Evolutionary conservation across 1,140 invertebrate genomes (phyloP).

Genomic region (Zaprionus taronus): DNA sequence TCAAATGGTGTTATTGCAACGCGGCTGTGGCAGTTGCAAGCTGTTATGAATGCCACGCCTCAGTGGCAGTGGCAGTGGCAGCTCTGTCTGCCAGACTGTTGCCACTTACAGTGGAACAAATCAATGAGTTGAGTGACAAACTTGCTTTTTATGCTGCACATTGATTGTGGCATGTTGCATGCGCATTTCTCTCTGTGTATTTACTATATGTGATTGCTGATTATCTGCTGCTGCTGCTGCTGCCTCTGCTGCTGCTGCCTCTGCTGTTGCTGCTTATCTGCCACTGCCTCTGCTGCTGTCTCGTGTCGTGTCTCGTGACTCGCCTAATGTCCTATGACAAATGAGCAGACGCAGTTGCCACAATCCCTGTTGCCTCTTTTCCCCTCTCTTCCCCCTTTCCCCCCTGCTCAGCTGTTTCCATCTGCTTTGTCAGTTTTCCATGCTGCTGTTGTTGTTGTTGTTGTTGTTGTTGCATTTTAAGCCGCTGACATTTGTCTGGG

Average conservation of each 20-base stretch:
- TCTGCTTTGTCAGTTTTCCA: conserved; percentile 26
- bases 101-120: not conserved
- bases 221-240: conserved; percentile 23
- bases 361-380: conserved; percentile 7
- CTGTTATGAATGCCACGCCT: conserved; percentile 36
- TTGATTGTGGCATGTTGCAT: not conserved
- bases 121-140: too few species aligned
- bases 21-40: conserved; percentile 13
- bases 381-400: conserved; percentile 7
- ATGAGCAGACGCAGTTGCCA: conserved; percentile 53
- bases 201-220: conserved; percentile 36
- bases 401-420: not conserved
- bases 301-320: conserved; percentile 17
- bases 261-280: not conserved
- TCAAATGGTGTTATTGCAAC: conserved; percentile 32
- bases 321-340: conserved; percentile 64
- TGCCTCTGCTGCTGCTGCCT: conserved; percentile 11
- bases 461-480: conserved; percentile 36
- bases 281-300: conserved; percentile 24
- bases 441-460: conserved; percentile 13
- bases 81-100: not conserved
- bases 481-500: conserved; percentile 55
- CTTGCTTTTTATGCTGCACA: too few species aligned
- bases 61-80: conserved; percentile 27
- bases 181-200: conserved; percentile 4